Percentiles rank a stretch among this genome's conserved stretches.
These are phyloP conservation scores for Galendromus occidentalis DNA, from an alignment of 1,140 invertebrate species.

Conservation along the genomic window DNA sequence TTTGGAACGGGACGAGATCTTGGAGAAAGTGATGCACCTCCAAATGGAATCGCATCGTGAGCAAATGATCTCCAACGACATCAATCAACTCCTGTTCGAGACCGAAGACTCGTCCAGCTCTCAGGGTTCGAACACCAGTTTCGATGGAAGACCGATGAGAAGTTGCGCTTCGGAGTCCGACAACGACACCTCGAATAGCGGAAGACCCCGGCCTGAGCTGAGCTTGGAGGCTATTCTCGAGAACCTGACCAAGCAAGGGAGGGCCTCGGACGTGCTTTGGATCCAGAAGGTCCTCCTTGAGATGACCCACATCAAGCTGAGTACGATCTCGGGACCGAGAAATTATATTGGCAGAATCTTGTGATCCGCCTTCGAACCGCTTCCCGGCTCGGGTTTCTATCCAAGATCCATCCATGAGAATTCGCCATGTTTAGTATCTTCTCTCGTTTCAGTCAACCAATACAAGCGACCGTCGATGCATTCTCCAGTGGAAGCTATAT, in stretches of 20 bases:
- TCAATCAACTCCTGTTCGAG: not conserved
- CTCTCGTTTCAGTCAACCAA: not conserved
- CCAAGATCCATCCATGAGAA: no score
- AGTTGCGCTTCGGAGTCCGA: not conserved
- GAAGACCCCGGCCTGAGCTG: no score
- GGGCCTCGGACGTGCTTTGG: not conserved
- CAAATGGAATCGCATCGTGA: not conserved
- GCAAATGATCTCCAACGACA: no score
- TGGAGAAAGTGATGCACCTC: not conserved
- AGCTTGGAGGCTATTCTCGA: not conserved
- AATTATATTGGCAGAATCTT: no score
- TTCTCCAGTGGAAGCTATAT: not conserved
- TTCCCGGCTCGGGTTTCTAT: no score
- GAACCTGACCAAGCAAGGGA: not conserved
- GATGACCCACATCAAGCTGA: not conserved
- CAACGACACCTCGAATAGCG: not conserved
- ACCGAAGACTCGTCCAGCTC: not conserved
- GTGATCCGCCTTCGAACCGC: no score
- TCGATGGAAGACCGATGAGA: not conserved
- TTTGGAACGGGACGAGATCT: not conserved
- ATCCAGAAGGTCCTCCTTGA: not conserved
- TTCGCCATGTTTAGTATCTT: no score
- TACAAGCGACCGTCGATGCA: not conserved
- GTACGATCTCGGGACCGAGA: no score
- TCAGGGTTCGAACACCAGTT: not conserved